Base-by-base conservation (phyloP, 2,113 vertebrate species). In the Zapus hudsonius region DNA sequence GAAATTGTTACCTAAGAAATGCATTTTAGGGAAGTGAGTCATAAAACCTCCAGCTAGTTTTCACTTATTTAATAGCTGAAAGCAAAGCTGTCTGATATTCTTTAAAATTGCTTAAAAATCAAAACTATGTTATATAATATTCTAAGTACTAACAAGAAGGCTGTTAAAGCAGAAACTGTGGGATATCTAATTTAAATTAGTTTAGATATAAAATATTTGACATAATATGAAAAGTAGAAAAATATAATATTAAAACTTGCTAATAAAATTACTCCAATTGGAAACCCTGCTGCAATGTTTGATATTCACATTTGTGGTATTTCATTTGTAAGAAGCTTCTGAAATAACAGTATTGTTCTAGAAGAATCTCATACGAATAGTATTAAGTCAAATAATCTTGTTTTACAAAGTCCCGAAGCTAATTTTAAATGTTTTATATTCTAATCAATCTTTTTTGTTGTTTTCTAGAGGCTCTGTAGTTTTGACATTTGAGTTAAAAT, bases 41-140 rank as follows among this genome's bases (percentile, higher is more conserved):
- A 70, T 86, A 69, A 75, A 44, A 47, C 5, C 0, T 44, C 16
- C 3, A 78, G 4, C 27, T 87, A n/a, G 25, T 59, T 93, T 93
- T 82, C 15, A 78, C 16, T 83, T 74, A 80, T 69, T 81, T 85
- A 78, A 20, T 61, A 90, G 19, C 38, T 70, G 22, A 88, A 72
- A 59, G 16, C 3, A 87, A 79, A 91, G n/a, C 5, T 78, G 42
- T 80, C 11, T 44, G 36, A 2, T 4, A 66, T 90, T 83, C 6
- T 84, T 75, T 33, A 33, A 72, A 83, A 90, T 66, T 81, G 73
- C 2, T 89, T 78, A 84, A 59, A 89, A 74, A 92, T 59, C 57
- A 80, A 90, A 55, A 76, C n/a, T 81, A 78, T 40, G 31, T 66
- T 63, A 40, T 69, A 11, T 2, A 90, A 20, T 9, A 47, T 93